A percentile compares a stretch with the other conserved stretches of the same genome.
phyloP scores from a whole-genome alignment of 2,888 invertebrate species.

The Hyles lineata region DNA sequence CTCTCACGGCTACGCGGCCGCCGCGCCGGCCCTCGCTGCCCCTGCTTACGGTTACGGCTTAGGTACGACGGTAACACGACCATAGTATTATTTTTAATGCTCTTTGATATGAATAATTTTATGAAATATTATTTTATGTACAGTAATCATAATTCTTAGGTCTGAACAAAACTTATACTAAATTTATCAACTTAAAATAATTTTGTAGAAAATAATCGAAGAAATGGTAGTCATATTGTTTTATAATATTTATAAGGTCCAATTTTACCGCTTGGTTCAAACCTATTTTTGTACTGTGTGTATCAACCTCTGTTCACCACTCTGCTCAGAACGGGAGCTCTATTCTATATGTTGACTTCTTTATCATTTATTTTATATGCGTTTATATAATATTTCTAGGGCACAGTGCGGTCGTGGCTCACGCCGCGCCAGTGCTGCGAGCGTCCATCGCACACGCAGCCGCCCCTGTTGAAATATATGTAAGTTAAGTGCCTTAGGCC shows the following conservation, averaged over 20 bases:
- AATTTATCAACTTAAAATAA: too few species aligned
- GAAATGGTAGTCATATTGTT: too few species aligned
- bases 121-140: too few species aligned
- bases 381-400: constrained; percentile 50
- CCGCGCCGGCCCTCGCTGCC: constrained; percentile 50
- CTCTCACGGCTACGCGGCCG: constrained; percentile 62
- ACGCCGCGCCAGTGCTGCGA: constrained; percentile 64
- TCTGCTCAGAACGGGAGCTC: too few species aligned
- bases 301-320: too few species aligned
- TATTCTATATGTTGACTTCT: background rate
- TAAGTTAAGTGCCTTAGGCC: constrained; percentile 53
- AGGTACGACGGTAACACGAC: constrained; percentile 45
- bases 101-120: background rate
- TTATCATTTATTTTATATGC: too few species aligned
- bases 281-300: too few species aligned
- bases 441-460: constrained; percentile 69
- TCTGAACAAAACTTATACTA: too few species aligned
- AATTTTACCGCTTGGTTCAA: too few species aligned
- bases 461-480: constrained; percentile 82
- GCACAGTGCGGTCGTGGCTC: constrained; percentile 72
- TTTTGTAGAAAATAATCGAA: too few species aligned
- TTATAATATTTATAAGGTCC: too few species aligned
- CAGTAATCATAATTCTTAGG: too few species aligned
- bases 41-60: constrained; percentile 57
- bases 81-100: background rate